A percentile compares a stretch with the other conserved stretches of the same genome.
Evolutionary conservation across 2,797 vertebrate genomes (phyloP).

Genomic region (Clamator glandarius): DNA sequence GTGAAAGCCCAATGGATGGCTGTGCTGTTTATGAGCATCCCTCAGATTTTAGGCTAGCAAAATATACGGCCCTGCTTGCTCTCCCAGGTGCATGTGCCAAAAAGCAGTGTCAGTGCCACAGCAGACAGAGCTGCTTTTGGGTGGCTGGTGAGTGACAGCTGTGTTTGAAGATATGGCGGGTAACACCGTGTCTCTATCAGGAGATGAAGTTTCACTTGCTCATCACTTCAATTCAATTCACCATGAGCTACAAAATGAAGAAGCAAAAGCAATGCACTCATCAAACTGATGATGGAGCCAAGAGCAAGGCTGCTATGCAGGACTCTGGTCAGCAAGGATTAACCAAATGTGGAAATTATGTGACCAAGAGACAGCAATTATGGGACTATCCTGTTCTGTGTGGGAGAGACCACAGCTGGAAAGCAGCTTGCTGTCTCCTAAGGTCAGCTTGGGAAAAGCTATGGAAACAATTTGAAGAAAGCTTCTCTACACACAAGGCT

Average conservation of each 20-base stretch:
- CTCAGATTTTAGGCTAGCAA: rapidly evolving
- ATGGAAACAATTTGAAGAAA: background rate
- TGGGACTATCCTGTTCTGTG: rapidly evolving
- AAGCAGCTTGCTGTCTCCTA: background rate
- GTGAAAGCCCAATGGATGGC: background rate
- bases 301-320: background rate
- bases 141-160: background rate
- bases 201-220: background rate
- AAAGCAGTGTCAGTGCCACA: background rate
- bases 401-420: background rate
- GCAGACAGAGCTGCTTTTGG: background rate
- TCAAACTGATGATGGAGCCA: background rate
- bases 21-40: background rate
- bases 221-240: background rate
- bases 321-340: background rate
- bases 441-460: background rate
- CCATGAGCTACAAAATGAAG: background rate
- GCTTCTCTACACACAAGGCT: background rate
- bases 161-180: background rate
- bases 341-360: rapidly evolving
- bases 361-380: background rate
- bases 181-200: background rate
- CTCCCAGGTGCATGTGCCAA: background rate
- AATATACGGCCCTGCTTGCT: background rate
- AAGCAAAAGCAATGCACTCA: background rate